Evolutionary conservation across 2,888 invertebrate species (phyloP).

Genomic region (Drosophila setosimentum): DNA sequence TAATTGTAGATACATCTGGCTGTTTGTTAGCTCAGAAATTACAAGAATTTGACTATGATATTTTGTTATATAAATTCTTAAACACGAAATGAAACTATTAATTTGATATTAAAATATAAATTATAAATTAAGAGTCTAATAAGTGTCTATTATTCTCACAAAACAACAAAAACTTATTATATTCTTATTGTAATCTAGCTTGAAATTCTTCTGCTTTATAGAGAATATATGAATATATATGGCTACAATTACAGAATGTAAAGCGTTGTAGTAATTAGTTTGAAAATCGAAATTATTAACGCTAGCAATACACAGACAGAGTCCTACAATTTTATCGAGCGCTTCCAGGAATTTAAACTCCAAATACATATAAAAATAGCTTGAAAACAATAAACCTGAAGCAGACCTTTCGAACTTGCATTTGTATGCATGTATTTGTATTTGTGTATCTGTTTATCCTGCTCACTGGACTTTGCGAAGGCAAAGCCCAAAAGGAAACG

Average conservation of each 20-base stretch:
- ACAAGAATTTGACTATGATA: neutral
- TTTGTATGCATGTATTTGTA: conserved; percentile 15
- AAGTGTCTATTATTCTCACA: neutral
- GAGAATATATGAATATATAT: neutral
- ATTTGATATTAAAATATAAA: neutral
- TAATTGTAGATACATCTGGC: neutral
- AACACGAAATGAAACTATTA: neutral
- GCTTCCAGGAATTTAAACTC: conserved; percentile 55
- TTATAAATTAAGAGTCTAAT: neutral
- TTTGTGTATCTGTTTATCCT: conserved; percentile 41
- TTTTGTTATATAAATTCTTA: neutral
- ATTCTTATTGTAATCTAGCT: neutral
- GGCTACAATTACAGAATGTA: neutral
- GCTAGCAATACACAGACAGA: conserved; percentile 2
- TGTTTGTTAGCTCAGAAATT: neutral
- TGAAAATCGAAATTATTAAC: conserved; percentile 12
- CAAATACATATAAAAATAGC: conserved; percentile 57
- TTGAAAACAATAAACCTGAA: conserved; percentile 42
- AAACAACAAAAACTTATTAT: neutral
- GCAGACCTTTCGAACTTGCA: conserved; percentile 56
- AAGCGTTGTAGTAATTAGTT: conserved; percentile 6
- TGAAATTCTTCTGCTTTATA: neutral
- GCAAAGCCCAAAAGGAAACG: conserved; percentile 72
- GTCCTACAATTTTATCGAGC: conserved; percentile 12
- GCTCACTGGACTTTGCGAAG: conserved; percentile 66